phyloP scores from a whole-genome alignment of 2,888 invertebrate species.

The Drosophila hawaiiensis region DNA sequence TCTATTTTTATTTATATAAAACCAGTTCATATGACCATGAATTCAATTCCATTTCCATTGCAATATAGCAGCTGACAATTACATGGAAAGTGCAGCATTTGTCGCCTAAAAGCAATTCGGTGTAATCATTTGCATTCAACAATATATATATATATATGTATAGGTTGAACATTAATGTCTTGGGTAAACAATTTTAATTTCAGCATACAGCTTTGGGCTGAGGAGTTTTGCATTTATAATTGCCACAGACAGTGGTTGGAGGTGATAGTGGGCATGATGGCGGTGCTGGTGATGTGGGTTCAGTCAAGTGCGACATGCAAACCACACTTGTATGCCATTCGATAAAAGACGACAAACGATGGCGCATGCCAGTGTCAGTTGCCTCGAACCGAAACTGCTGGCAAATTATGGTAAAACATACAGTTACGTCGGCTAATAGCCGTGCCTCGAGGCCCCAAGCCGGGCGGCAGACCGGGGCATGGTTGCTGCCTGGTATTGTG shows the following conservation, averaged over 20 bases:
- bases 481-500: slow-evolving; percentile 21
- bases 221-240: slow-evolving; percentile 66
- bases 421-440: slow-evolving; percentile 60
- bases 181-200: slow-evolving; percentile 80
- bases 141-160: slow-evolving; percentile 26
- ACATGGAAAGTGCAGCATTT: slow-evolving; percentile 49
- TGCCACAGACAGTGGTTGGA: slow-evolving; percentile 26
- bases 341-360: slow-evolving; percentile 75
- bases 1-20: not conserved
- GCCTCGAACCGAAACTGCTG: slow-evolving; percentile 58
- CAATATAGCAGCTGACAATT: slow-evolving; percentile 19
- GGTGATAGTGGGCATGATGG: not conserved
- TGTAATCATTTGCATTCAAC: slow-evolving; percentile 58
- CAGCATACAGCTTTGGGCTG: slow-evolving; percentile 29
- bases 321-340: slow-evolving; percentile 56
- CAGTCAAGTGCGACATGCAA: slow-evolving; percentile 59
- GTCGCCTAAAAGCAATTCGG: slow-evolving; percentile 75
- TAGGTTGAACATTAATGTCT: slow-evolving; percentile 67
- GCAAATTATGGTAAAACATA: slow-evolving; percentile 79
- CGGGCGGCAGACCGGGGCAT: slow-evolving; percentile 5
- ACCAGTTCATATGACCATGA: not conserved
- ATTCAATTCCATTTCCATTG: not conserved
- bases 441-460: slow-evolving; percentile 19
- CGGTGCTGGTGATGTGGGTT: slow-evolving; percentile 4
- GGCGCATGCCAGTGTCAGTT: slow-evolving; percentile 56